Evolutionary conservation across 92 coral and sea anemone species (phyloP).

Genomic region (Heliopora coerulea): DNA sequence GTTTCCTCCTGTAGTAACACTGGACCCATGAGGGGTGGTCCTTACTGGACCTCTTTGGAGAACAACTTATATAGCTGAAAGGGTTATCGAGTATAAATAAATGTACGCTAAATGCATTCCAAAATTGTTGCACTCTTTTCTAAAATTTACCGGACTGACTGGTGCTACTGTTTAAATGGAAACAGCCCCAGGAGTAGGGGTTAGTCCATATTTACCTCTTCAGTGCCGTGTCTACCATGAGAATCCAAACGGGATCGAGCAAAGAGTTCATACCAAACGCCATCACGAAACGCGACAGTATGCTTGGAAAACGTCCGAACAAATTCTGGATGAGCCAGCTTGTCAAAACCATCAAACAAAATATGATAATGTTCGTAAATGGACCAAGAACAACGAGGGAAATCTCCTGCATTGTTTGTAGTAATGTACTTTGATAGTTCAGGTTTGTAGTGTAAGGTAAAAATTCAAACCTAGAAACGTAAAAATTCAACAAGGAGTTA

Average conservation of each 20-base stretch:
- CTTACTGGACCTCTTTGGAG: no score
- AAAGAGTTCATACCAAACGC: slow-evolving; percentile 87
- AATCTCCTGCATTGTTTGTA: slow-evolving; percentile 86
- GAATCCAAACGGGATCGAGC: slow-evolving; percentile 90
- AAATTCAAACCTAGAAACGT: slow-evolving; percentile 74
- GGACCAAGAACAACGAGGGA: slow-evolving; percentile 89
- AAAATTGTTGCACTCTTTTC: no score
- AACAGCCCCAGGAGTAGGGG: no score
- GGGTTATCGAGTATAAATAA: no score
- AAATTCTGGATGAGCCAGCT: slow-evolving; percentile 80
- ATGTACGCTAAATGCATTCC: no score
- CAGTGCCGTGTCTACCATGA: slow-evolving; percentile 83
- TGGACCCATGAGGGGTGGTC: no score
- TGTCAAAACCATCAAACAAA: slow-evolving; percentile 62
- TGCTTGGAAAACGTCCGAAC: slow-evolving; percentile 85
- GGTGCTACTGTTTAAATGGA: no score
- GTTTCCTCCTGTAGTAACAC: no score
- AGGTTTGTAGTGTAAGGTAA: slow-evolving; percentile 90
- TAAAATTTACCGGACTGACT: no score
- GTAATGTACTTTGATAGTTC: slow-evolving; percentile 89
- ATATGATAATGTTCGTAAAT: slow-evolving; percentile 72
- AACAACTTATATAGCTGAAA: no score
- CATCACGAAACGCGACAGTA: slow-evolving; percentile 89
- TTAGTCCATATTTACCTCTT: slow-evolving; percentile 79
- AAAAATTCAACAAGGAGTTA: background rate